These are phyloP conservation scores for Peromyscus aztecus DNA, from an alignment of 2,797 vertebrate genomes.

Conservation along the genomic window DNA sequence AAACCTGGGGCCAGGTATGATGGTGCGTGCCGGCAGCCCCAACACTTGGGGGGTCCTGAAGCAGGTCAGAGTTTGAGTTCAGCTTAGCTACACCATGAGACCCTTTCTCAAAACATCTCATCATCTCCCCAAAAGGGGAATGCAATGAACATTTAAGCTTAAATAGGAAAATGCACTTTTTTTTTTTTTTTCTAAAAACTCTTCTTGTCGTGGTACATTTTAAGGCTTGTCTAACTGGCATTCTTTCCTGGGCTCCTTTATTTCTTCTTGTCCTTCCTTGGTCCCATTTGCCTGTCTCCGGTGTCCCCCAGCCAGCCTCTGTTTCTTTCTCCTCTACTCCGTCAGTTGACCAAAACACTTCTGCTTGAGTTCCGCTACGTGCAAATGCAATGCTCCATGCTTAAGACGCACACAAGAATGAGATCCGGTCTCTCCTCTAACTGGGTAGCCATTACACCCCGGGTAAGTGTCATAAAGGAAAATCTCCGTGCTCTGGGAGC, in stretches of 20 bases:
- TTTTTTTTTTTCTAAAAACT: conserved; percentile 21
- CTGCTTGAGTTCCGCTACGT: neutral
- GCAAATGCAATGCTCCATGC: neutral
- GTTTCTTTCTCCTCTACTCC: neutral
- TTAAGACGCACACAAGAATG: neutral
- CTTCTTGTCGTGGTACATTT: neutral
- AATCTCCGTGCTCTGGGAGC: neutral
- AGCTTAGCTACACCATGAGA: neutral
- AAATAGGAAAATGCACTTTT: neutral
- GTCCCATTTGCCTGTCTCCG: neutral
- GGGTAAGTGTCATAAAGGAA: neutral
- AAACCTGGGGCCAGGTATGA: neutral
- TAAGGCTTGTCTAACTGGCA: neutral
- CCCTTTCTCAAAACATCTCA: neutral
- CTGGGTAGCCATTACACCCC: neutral
- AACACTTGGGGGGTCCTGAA: neutral
- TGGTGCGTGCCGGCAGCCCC: neutral
- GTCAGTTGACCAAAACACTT: neutral
- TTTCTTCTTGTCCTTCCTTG: conserved; percentile 17
- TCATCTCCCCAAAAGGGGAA: neutral
- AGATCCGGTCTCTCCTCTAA: neutral
- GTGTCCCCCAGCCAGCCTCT: neutral
- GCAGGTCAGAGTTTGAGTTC: neutral
- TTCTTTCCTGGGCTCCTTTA: neutral
- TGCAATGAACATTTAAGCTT: neutral